A percentile compares a stretch with the other conserved stretches of the same genome.
These are phyloP conservation scores for Columbina picui DNA, from an alignment of 2,113 vertebrate species.

Conservation along the genomic window DNA sequence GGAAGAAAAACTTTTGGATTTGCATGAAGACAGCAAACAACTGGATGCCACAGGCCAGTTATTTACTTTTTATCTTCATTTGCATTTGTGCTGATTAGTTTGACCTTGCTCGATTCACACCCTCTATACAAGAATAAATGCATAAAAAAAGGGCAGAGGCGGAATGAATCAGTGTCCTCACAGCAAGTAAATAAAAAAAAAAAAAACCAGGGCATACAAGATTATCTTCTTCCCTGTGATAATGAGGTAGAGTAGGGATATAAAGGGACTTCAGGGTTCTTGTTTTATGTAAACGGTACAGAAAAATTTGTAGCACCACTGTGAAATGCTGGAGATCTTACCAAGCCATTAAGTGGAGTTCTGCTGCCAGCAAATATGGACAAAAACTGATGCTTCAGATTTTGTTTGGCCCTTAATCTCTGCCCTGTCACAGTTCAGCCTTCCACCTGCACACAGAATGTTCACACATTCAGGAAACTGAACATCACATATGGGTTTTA, in stretches of 20 bases:
- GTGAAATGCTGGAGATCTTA: neutral
- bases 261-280: neutral
- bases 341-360: neutral
- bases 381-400: neutral
- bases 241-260: neutral
- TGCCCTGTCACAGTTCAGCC: neutral
- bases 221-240: neutral
- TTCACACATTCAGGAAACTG: neutral
- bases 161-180: constrained; percentile 8
- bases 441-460: neutral
- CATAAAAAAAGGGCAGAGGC: neutral
- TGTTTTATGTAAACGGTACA: neutral
- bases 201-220: neutral
- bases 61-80: constrained; percentile 28
- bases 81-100: constrained; percentile 36
- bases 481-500: rapidly evolving
- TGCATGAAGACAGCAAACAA: neutral
- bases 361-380: neutral
- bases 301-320: neutral
- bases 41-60: neutral
- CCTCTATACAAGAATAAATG: neutral
- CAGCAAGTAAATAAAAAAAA: constrained; percentile 5
- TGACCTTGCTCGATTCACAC: constrained; percentile 27
- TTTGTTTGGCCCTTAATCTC: neutral
- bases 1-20: neutral